A percentile compares a stretch with the other conserved stretches of the same genome.
Conservation (phyloP, 2,113 vertebrate species). For the Grantiella picta region DNA sequence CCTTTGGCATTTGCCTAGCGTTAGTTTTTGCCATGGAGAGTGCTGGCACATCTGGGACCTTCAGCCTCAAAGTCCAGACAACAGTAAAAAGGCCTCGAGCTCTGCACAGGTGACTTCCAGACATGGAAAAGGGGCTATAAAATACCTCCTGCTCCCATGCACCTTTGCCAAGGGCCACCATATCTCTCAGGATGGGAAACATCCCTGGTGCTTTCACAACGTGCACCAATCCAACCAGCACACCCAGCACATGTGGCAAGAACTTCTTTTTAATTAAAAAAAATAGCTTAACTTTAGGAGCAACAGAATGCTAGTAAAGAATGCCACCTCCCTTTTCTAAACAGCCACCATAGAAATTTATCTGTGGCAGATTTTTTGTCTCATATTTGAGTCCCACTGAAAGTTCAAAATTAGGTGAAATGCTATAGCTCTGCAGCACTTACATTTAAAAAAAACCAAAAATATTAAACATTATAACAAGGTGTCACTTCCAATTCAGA, state of each 20-base stretch:
- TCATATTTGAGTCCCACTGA: not conserved
- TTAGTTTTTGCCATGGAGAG: not conserved
- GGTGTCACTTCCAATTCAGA: not conserved
- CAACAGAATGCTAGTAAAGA: not conserved
- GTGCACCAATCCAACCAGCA: not conserved
- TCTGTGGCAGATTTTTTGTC: not conserved
- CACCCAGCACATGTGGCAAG: rapidly evolving
- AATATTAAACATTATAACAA: not conserved
- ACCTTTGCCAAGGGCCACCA: not conserved
- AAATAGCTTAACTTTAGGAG: not conserved
- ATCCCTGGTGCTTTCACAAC: not conserved
- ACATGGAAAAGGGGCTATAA: not conserved
- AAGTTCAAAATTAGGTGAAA: not conserved
- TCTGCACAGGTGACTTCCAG: not conserved
- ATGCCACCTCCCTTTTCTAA: not conserved
- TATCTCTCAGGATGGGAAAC: not conserved
- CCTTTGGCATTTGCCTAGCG: not conserved
- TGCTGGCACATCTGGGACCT: not conserved
- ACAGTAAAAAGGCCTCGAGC: not conserved
- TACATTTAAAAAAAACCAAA: not conserved
- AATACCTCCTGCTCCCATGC: not conserved
- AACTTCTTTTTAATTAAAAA: not conserved
- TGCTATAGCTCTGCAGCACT: not conserved
- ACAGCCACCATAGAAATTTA: not conserved
- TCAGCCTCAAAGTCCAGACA: not conserved